Evolutionary conservation across 2,113 vertebrate genomes (phyloP).

Genomic region (Pongo abelii): DNA sequence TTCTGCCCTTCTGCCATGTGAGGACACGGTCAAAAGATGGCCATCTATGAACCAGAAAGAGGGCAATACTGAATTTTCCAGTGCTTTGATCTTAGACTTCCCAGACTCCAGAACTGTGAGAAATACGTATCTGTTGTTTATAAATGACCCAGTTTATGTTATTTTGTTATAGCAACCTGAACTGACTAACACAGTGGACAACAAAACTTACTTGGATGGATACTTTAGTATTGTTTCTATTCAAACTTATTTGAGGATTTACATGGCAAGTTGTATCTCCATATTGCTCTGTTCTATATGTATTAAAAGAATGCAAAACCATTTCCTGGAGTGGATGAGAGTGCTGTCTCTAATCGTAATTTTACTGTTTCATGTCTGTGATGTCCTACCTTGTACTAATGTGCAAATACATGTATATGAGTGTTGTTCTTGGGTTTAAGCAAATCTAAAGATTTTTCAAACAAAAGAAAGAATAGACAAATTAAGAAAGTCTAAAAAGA

Average conservation of each 20-base stretch:
- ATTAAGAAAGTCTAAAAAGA: neutral
- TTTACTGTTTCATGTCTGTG: neutral
- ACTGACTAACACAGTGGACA: neutral
- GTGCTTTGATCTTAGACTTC: neutral
- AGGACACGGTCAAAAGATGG: neutral
- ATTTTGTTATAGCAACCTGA: too few relatives aligned
- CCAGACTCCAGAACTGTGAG: neutral
- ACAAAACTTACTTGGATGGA: fast-evolving
- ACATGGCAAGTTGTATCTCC: neutral
- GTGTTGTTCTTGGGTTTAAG: neutral
- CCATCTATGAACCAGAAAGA: neutral
- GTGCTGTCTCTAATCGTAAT: neutral
- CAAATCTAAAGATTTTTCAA: neutral
- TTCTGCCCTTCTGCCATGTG: neutral
- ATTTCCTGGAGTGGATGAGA: neutral
- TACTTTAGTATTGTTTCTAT: neutral
- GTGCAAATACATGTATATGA: neutral
- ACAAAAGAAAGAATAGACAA: neutral
- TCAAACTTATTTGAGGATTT: neutral
- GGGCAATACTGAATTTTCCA: too few relatives aligned
- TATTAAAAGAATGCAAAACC: neutral
- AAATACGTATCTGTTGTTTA: neutral
- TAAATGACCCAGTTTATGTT: neutral
- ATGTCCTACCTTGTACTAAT: neutral
- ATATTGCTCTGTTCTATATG: neutral